Base-by-base conservation (phyloP, 2,888 invertebrate genomes). In the Pandemis heparana region DNA sequence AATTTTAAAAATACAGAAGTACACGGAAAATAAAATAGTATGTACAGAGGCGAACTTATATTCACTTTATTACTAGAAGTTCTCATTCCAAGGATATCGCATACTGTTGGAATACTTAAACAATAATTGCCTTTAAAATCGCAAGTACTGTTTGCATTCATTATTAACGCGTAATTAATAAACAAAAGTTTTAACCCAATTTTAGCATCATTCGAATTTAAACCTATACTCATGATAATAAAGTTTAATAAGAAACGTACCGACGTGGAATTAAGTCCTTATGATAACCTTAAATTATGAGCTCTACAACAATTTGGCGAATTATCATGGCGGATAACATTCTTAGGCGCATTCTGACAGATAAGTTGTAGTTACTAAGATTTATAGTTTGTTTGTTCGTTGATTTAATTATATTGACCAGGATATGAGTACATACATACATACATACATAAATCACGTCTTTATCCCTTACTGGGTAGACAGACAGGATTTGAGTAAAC, bases 311-410 rank as follows among this genome's bases (percentile, higher is more conserved):
- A 32, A 46, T 46, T 63, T 12, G 23, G 32, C 7, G 23, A 48
- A 63, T 32, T 63, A 23, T n/a, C 46, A 63, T 63, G 7, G 63
- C 46, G 46, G 23, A 43, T 63, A 43, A 46, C 46, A 46, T 63
- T 63, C 63, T 63, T 63, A 32, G 63, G 46, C 43, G 9, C 46
- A 63, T 46, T 63, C 63, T 23, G 32, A 32, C 8, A n/a, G 43
- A 23, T 23, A 32, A 32, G 0, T 32, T 32, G 23, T 32, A 32
- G 23, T 32, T 0, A 63, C 18, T 18, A 18, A 39, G 63, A 63
- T 63, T 63, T 63, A 63, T 63, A 2, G 43, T 23, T 63, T 63
- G 32, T 46, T 63, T 63, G 63, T 62, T 43, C 23, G 46, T 32
- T 60, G 60, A n/a, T 7, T 32, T 60, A 38, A 60, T 60, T 38